Evolutionary conservation across 2,113 vertebrate genomes (phyloP).

Genomic region (Meleagris gallopavo): DNA sequence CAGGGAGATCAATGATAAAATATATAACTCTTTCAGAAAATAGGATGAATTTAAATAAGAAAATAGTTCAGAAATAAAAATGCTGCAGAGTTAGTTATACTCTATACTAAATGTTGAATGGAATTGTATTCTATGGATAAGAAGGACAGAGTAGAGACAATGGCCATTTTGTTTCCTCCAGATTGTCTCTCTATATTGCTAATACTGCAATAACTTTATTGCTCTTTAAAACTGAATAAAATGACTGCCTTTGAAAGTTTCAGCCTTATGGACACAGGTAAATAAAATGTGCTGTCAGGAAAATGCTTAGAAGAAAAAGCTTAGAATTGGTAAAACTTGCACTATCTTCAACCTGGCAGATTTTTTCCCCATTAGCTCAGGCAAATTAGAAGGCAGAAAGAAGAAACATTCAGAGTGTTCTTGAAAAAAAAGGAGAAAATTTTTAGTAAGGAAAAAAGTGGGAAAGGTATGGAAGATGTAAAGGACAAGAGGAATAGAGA

Average conservation of each 20-base stretch:
- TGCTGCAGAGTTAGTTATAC: background rate
- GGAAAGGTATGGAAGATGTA: background rate
- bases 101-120: background rate
- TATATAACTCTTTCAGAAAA: background rate
- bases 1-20: background rate
- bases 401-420: background rate
- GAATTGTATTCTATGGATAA: background rate
- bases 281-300: background rate
- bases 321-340: background rate
- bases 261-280: fast-evolving
- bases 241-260: background rate
- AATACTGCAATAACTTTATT: background rate
- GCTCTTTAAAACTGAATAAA: background rate
- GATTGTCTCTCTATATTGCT: fast-evolving
- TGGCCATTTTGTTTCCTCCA: background rate
- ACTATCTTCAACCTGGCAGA: background rate
- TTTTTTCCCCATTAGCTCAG: background rate
- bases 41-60: background rate
- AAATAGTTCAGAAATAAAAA: background rate
- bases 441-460: background rate
- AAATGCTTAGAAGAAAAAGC: background rate
- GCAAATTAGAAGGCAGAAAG: background rate
- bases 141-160: background rate
- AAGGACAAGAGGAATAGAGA: background rate
- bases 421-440: background rate